Conservation (phyloP, 2,797 vertebrate genomes). For the Hephaestus fuliginosus region DNA sequence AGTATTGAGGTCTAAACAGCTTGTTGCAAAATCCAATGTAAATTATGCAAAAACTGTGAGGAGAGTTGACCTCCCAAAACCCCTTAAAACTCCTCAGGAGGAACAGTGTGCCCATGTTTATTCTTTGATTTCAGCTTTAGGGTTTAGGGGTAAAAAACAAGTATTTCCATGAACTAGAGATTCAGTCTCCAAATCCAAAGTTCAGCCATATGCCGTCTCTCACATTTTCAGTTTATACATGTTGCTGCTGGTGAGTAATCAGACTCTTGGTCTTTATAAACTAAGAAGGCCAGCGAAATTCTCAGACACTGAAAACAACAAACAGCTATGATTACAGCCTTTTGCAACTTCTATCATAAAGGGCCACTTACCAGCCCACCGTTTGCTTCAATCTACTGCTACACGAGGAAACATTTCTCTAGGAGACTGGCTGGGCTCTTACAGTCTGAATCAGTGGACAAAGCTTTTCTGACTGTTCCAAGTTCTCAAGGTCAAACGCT, state of each 20-base stretch:
- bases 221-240: constrained; percentile 4
- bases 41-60: background rate
- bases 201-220: constrained; percentile 17
- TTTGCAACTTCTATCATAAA: background rate
- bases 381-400: background rate
- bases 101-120: background rate
- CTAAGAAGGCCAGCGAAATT: constrained; percentile 14
- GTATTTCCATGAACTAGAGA: background rate
- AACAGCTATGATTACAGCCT: background rate
- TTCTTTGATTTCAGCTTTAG: background rate
- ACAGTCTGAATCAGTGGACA: background rate
- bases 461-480: background rate
- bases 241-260: constrained; percentile 19
- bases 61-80: background rate
- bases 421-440: background rate
- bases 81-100: background rate
- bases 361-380: background rate
- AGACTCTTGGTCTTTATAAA: constrained; percentile 17
- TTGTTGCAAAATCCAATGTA: constrained; percentile 4
- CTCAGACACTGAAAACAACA: constrained; percentile 17
- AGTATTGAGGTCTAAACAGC: constrained; percentile 21
- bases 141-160: background rate
- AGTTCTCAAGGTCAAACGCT: background rate
- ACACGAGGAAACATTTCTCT: background rate
- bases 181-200: background rate